phyloP scores from a whole-genome alignment of 2,888 invertebrate species.

The Zygaena filipendulae region DNA sequence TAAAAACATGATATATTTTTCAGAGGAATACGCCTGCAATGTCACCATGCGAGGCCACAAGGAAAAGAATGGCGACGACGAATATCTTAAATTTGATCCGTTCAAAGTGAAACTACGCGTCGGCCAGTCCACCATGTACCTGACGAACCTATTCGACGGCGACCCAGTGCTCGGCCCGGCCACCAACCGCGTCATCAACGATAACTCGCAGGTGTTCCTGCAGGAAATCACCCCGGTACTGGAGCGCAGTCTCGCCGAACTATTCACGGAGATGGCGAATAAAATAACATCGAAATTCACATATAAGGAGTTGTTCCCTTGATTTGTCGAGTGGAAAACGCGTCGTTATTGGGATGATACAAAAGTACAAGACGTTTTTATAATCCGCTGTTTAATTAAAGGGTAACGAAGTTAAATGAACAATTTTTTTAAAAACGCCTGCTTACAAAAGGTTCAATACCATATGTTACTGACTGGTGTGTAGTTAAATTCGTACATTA shows the following conservation, averaged over 20 bases:
- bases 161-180: slow-evolving; percentile 74
- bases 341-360: no score
- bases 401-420: no score
- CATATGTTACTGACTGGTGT: no score
- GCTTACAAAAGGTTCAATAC: no score
- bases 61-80: slow-evolving; percentile 62
- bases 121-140: slow-evolving; percentile 67
- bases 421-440: no score
- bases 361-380: no score
- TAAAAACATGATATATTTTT: no score
- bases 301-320: slow-evolving; percentile 76
- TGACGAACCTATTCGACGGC: slow-evolving; percentile 75
- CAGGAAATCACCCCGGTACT: slow-evolving; percentile 74
- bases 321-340: no score
- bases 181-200: slow-evolving; percentile 74
- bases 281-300: slow-evolving; percentile 75
- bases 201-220: slow-evolving; percentile 74
- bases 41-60: slow-evolving; percentile 73
- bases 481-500: no score
- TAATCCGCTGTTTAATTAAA: no score
- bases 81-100: slow-evolving; percentile 72
- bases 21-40: slow-evolving; percentile 74
- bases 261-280: slow-evolving; percentile 77
- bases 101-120: slow-evolving; percentile 72
- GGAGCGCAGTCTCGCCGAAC: slow-evolving; percentile 71